phyloP scores from a whole-genome alignment of 35 echinoderm and acorn worm species.

The Acanthaster planci region DNA sequence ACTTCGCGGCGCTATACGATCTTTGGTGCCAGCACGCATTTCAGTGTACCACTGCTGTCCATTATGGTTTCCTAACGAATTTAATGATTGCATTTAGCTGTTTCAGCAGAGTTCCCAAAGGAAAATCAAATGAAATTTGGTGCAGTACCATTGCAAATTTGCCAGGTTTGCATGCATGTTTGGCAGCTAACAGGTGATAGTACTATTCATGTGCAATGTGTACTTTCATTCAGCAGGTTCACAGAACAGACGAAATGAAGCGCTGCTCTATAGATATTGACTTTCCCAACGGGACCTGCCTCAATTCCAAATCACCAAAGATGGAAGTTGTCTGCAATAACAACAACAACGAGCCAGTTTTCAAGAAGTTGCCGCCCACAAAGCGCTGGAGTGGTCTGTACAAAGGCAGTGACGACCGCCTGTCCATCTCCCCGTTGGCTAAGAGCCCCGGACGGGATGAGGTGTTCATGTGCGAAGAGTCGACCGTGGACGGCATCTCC shows the following conservation, averaged over 20 bases:
- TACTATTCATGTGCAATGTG: too few relatives aligned
- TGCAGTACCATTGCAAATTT: too few relatives aligned
- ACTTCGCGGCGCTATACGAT: too few relatives aligned
- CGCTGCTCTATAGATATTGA: conserved; percentile 12
- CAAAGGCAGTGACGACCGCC: conserved; percentile 42
- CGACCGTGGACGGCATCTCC: conserved; percentile 21
- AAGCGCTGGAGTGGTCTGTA: conserved; percentile 90
- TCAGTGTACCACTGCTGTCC: too few relatives aligned
- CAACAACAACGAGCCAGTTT: conserved; percentile 60
- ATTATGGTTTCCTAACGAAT: too few relatives aligned
- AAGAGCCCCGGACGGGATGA: conserved; percentile 15
- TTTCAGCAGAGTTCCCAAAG: too few relatives aligned
- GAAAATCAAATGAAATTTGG: too few relatives aligned
- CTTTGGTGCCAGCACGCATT: too few relatives aligned
- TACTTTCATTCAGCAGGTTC: background rate
- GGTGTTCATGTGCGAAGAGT: conserved; percentile 14
- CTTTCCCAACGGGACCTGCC: background rate
- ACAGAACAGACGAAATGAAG: conserved; percentile 21
- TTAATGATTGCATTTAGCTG: too few relatives aligned
- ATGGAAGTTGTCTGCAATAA: conserved; percentile 58
- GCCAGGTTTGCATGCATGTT: too few relatives aligned
- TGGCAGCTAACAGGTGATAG: too few relatives aligned
- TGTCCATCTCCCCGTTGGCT: conserved; percentile 27
- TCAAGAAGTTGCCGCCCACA: conserved; percentile 88
- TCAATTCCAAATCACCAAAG: conserved; percentile 36